phyloP scores from a whole-genome alignment of 2,797 vertebrate species.

The Eleutherodactylus coqui region DNA sequence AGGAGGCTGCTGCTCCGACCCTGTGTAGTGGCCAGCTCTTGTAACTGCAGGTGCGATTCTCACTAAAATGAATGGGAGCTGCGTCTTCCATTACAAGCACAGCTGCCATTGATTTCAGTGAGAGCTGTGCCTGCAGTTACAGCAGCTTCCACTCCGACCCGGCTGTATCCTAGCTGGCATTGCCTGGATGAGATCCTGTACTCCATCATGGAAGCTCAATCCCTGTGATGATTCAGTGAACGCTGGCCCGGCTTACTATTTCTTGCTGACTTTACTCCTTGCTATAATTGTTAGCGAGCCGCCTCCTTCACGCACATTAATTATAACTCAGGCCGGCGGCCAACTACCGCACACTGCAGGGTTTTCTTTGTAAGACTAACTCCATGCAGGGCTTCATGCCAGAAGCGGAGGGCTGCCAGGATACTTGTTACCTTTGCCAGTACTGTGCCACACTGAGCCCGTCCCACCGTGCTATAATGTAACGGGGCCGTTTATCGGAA shows the following conservation, averaged over 20 bases:
- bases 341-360: neutral
- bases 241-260: neutral
- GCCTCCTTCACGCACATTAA: neutral
- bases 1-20: too few relatives aligned
- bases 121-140: too few relatives aligned
- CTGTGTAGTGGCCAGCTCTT: too few relatives aligned
- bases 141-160: too few relatives aligned
- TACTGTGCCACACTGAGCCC: neutral
- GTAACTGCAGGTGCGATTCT: too few relatives aligned
- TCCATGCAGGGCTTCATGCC: neutral
- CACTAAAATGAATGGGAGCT: too few relatives aligned
- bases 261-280: neutral
- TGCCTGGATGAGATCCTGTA: neutral
- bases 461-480: neutral
- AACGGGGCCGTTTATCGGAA: neutral
- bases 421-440: neutral
- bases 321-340: neutral
- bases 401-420: neutral
- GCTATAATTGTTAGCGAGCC: constrained; percentile 7
- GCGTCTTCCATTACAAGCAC: too few relatives aligned
- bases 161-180: too few relatives aligned
- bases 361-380: neutral
- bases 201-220: neutral
- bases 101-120: too few relatives aligned
- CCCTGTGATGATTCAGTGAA: neutral